Conservation (phyloP, 2,888 invertebrate genomes). For the Hirtodrosophila duncani region DNA sequence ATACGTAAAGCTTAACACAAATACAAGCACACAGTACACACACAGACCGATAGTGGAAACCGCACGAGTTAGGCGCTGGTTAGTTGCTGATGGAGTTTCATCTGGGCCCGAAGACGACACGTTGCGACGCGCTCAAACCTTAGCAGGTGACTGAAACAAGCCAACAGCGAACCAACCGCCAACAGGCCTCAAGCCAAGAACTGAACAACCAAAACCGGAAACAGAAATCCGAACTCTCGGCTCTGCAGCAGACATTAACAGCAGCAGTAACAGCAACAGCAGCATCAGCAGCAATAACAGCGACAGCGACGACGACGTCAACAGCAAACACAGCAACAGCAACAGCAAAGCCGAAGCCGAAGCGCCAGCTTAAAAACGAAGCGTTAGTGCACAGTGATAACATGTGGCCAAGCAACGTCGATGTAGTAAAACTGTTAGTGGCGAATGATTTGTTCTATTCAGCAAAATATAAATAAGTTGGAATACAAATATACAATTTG, state of each 20-base stretch:
- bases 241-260: conserved; percentile 17
- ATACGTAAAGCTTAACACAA: conserved; percentile 29
- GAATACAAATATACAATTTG: no score
- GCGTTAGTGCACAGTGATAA: no score
- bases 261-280: conserved; percentile 7
- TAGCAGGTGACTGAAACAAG: conserved; percentile 70
- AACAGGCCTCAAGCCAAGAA: conserved; percentile 57
- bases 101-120: conserved; percentile 19
- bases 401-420: no score
- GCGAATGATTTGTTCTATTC: no score
- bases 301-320: neutral
- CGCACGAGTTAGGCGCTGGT: conserved; percentile 4
- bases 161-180: conserved; percentile 26
- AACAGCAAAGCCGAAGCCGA: conserved; percentile 10
- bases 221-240: conserved; percentile 27
- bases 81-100: conserved; percentile 7
- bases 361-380: no score
- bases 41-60: conserved; percentile 15
- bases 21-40: conserved; percentile 11
- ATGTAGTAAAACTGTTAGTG: no score
- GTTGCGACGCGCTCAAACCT: conserved; percentile 73
- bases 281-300: conserved; percentile 5
- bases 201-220: conserved; percentile 35
- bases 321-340: conserved; percentile 18
- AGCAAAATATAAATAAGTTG: no score